Evolutionary conservation across 2,888 invertebrate genomes (phyloP), one percentile per base, ranked within the genome.

Genomic region (Microctonus brassicae): DNA sequence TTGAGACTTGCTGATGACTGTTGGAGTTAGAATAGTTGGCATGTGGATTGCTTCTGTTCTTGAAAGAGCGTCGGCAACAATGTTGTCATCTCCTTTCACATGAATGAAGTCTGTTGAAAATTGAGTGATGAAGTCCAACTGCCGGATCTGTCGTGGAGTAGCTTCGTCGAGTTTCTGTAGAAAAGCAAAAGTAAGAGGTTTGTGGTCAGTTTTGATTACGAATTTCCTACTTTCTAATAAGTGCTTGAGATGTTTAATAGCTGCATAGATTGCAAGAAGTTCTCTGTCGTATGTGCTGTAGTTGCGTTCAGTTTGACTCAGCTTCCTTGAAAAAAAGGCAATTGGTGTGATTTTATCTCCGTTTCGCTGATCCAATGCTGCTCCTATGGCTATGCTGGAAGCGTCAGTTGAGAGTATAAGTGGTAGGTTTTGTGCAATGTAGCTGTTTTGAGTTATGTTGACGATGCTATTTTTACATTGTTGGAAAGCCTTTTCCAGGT

Each of bases 201-300:
- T 57, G n/a, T 65, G 65, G 33, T 65, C 34, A 2, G 55, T 65
- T 13, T 17, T 36, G 0, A 65, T 33, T 2, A 33, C 20, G 34
- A 57, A 17, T 22, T 29, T 22, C 6, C 36, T 11, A 55, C 24
- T 13, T 17, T 63, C 62, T 7, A 63, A n/a, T 9, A 47, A n/a
- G 1, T 57, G 65, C 2, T 65, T 33, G n/a, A 36, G 53, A 13
- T 55, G 17, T 52, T 65, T 65, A 1, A 62, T 62, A 22, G 62
- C 62, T 17, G 62, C 22, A 6, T 36, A 62, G 1, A 62, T 36
- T 3, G 11, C 62, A 9, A 62, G 3, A 4, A 62, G 26, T 10
- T 39, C 62, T 20, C 62, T 9, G 9, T 62, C 39, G 20, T 62
- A 62, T 10, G 62, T 62, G 20, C 57, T 57, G 26, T 67, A 67